Percentiles rank a stretch among this genome's conserved stretches.
phyloP scores from a whole-genome alignment of 2,797 vertebrate genomes.

The Lateolabrax maculatus region DNA sequence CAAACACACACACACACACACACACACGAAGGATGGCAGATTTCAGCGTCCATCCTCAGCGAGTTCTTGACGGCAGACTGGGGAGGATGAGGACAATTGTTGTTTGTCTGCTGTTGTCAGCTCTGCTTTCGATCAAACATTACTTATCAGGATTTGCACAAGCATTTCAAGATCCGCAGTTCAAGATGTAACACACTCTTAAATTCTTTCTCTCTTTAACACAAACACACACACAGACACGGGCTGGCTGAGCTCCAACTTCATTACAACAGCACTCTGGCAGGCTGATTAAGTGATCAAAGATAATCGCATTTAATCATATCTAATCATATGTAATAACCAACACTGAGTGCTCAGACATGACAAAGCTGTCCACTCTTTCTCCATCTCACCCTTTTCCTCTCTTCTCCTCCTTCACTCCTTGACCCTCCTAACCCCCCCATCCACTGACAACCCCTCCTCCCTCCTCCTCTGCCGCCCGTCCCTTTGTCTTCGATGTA shows the following conservation, averaged over 20 bases:
- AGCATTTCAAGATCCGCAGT: conserved; percentile 42
- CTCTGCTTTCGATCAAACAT: conserved; percentile 49
- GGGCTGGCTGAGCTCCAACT: conserved; percentile 64
- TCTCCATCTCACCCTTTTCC: conserved; percentile 3
- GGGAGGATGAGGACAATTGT: background rate
- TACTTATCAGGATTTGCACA: conserved; percentile 42
- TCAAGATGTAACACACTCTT: conserved; percentile 33
- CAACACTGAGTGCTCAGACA: conserved; percentile 65
- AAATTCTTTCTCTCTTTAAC: background rate
- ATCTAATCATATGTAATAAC: conserved; percentile 80
- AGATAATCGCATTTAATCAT: conserved; percentile 79
- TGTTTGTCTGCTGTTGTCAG: conserved; percentile 31
- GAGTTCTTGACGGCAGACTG: conserved; percentile 16
- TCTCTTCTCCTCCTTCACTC: conserved; percentile 33
- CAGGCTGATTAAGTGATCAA: conserved; percentile 80
- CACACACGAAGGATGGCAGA: background rate
- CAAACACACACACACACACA: background rate
- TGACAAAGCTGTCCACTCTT: conserved; percentile 49
- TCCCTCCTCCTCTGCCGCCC: background rate
- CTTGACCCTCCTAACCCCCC: conserved; percentile 30
- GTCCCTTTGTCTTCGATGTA: conserved; percentile 7
- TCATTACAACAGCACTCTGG: conserved; percentile 70
- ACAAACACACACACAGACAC: conserved; percentile 18
- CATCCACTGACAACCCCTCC: background rate
- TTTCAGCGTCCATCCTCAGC: background rate